Conservation (phyloP, 2,113 vertebrate species). For the Pachycephala philippinensis region DNA sequence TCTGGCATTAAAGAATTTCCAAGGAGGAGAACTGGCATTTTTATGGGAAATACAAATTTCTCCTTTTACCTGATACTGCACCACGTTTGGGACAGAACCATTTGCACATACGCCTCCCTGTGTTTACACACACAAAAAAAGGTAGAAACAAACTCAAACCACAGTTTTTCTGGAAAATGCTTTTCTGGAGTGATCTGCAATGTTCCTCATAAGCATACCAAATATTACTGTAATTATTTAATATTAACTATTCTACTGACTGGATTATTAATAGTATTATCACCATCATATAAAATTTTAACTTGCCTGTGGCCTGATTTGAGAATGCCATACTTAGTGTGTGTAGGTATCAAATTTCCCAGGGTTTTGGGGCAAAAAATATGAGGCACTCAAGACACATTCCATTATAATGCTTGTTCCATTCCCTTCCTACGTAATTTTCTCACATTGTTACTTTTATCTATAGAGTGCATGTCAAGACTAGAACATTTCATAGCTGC, state of each 20-base stretch:
- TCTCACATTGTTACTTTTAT: not conserved
- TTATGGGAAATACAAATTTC: not conserved
- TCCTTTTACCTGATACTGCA: not conserved
- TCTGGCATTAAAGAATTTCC: not conserved
- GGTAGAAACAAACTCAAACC: not conserved
- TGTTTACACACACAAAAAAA: not conserved
- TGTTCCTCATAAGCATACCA: not conserved
- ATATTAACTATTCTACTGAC: not conserved
- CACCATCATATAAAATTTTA: not conserved
- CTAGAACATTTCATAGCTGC: not conserved
- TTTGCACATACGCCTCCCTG: not conserved
- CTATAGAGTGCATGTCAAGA: not conserved
- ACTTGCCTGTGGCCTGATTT: not conserved
- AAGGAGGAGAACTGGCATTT: not conserved
- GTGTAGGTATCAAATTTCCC: not conserved
- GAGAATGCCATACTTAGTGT: not conserved
- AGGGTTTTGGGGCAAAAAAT: not conserved
- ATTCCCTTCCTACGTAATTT: not conserved
- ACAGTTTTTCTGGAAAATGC: not conserved
- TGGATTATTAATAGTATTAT: not conserved
- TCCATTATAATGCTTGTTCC: not conserved
- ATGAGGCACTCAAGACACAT: not conserved
- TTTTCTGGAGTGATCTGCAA: not conserved
- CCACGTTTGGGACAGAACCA: fast-evolving
- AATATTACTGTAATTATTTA: not conserved